Conservation (phyloP, 2,888 invertebrate genomes). For the Andrena flavipes region DNA sequence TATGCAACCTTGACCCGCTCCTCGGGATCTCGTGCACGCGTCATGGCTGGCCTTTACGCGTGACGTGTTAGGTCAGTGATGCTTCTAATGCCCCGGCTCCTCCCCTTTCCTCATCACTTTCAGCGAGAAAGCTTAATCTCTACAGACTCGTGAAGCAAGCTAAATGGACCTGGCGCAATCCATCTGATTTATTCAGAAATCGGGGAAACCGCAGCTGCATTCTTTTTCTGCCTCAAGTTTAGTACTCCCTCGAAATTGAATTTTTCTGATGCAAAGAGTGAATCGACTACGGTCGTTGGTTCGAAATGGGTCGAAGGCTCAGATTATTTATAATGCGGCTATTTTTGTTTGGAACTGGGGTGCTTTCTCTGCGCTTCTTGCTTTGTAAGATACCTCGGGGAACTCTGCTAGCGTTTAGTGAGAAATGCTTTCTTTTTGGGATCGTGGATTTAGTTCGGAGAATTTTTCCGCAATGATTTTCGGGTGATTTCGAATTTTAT, state of each 20-base stretch:
- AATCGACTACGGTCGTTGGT: neutral
- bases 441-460: neutral
- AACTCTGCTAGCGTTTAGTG: neutral
- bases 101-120: constrained; percentile 10
- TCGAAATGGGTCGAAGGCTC: constrained; percentile 7
- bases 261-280: neutral
- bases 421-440: neutral
- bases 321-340: neutral
- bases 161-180: neutral
- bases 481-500: neutral
- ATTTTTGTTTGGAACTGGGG: neutral
- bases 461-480: neutral
- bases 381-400: neutral
- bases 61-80: constrained; percentile 64
- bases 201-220: neutral
- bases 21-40: constrained; percentile 51
- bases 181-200: neutral
- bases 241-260: neutral
- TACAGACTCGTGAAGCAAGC: neutral
- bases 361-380: neutral
- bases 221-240: neutral
- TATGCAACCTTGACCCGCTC: constrained; percentile 63
- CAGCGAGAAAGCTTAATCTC: neutral
- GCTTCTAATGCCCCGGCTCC: constrained; percentile 57
- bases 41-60: constrained; percentile 65